These are phyloP conservation scores for Thalassaphorura encarpata DNA, from an alignment of 1,140 invertebrate genomes.

Conservation along the genomic window DNA sequence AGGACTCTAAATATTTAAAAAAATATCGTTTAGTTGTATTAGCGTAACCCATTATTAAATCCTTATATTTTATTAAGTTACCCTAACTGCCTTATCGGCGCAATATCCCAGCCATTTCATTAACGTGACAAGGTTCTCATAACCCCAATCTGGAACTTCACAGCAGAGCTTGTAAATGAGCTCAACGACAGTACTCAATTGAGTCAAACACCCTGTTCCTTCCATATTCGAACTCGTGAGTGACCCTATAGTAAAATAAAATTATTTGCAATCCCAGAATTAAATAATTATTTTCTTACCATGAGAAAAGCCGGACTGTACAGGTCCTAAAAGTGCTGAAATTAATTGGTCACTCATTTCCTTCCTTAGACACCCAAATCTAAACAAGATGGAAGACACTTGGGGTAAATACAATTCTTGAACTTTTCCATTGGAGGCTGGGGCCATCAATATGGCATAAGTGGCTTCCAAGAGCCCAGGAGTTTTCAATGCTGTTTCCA, in stretches of 20 bases:
- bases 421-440: constrained; percentile 35
- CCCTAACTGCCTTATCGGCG: constrained; percentile 11
- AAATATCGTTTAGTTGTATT: neutral
- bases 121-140: constrained; percentile 19
- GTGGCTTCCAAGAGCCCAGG: constrained; percentile 59
- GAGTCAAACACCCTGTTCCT: constrained; percentile 32
- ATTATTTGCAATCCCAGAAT: neutral
- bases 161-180: constrained; percentile 62
- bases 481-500: constrained; percentile 48
- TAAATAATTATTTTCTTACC: constrained; percentile 12
- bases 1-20: neutral
- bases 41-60: neutral
- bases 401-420: constrained; percentile 36
- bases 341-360: constrained; percentile 40
- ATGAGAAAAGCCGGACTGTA: constrained; percentile 29
- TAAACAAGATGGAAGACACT: constrained; percentile 40
- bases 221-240: constrained; percentile 38
- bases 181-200: constrained; percentile 62
- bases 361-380: constrained; percentile 37
- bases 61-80: neutral
- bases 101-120: constrained; percentile 23
- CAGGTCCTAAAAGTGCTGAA: constrained; percentile 36
- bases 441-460: constrained; percentile 60
- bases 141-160: constrained; percentile 17
- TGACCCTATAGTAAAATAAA: constrained; percentile 30